phyloP scores from a whole-genome alignment of 2,113 vertebrate species.

The Reinhardtius hippoglossoides region DNA sequence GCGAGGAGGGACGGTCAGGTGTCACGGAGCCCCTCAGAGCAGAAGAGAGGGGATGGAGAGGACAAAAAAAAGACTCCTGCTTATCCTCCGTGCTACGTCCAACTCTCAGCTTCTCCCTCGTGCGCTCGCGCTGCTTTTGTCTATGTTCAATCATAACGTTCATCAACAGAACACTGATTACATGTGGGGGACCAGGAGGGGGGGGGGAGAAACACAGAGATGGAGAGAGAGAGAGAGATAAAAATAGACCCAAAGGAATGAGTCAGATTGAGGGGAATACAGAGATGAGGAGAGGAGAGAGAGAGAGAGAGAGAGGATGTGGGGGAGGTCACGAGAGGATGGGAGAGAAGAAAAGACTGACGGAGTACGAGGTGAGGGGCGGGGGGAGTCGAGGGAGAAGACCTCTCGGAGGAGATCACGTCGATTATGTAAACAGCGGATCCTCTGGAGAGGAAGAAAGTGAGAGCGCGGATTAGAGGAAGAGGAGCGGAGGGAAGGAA shows the following conservation, averaged over 20 bases:
- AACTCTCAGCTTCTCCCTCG: slow-evolving; percentile 36
- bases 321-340: slow-evolving; percentile 60
- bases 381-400: slow-evolving; percentile 27
- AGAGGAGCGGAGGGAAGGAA: slow-evolving; percentile 35
- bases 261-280: slow-evolving; percentile 80
- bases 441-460: slow-evolving; percentile 57
- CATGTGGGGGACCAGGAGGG: slow-evolving; percentile 55
- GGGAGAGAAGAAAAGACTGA: slow-evolving; percentile 31
- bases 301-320: slow-evolving; percentile 26
- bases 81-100: slow-evolving; percentile 53
- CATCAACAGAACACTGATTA: slow-evolving; percentile 70
- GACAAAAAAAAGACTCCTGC: slow-evolving; percentile 29
- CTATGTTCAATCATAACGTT: slow-evolving; percentile 72
- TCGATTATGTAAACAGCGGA: slow-evolving; percentile 75
- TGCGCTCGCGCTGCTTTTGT: slow-evolving; percentile 59
- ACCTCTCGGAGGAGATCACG: slow-evolving; percentile 73
- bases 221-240: slow-evolving; percentile 57
- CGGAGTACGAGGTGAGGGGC: not conserved
- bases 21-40: slow-evolving; percentile 30
- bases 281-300: slow-evolving; percentile 35
- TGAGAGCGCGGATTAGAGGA: slow-evolving; percentile 39
- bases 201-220: slow-evolving; percentile 34
- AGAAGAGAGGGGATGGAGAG: slow-evolving; percentile 18
- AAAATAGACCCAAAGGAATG: slow-evolving; percentile 83
- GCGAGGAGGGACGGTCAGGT: slow-evolving; percentile 30